Evolutionary conservation across 2,797 vertebrate species (phyloP).

Genomic region (Alca torda): DNA sequence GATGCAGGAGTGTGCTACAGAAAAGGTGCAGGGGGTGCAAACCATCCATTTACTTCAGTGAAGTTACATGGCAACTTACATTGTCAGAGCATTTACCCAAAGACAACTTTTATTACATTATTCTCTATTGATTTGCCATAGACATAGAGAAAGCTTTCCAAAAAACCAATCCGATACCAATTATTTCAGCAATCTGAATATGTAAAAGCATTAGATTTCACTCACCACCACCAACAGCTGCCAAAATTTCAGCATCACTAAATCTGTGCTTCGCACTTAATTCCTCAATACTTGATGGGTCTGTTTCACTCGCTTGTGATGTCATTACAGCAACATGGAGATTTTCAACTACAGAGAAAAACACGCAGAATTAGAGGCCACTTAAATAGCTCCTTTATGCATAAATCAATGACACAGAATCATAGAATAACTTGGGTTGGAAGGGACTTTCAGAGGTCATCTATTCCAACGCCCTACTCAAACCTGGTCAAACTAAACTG

Average conservation of each 20-base stretch:
- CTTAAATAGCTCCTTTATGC: background rate
- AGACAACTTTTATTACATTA: background rate
- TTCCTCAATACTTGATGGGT: conserved; percentile 40
- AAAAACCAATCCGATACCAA: background rate
- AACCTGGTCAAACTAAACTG: background rate
- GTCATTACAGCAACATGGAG: conserved; percentile 80
- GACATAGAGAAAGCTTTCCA: background rate
- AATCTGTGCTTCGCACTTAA: background rate
- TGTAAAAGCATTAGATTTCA: conserved; percentile 21
- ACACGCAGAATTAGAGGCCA: background rate
- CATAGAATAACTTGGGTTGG: background rate
- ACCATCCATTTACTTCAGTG: background rate
- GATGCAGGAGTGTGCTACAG: background rate
- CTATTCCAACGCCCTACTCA: background rate
- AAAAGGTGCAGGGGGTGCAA: background rate
- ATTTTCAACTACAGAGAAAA: conserved; percentile 81
- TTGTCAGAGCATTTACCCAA: background rate
- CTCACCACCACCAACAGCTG: conserved; percentile 72
- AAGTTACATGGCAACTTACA: background rate
- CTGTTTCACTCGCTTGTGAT: conserved; percentile 46
- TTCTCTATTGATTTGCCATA: background rate
- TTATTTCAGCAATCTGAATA: background rate
- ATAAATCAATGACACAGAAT: background rate
- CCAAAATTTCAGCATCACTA: background rate
- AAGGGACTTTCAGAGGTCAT: background rate